Conservation (phyloP, 2,113 vertebrate genomes). For the Promerops cafer region DNA sequence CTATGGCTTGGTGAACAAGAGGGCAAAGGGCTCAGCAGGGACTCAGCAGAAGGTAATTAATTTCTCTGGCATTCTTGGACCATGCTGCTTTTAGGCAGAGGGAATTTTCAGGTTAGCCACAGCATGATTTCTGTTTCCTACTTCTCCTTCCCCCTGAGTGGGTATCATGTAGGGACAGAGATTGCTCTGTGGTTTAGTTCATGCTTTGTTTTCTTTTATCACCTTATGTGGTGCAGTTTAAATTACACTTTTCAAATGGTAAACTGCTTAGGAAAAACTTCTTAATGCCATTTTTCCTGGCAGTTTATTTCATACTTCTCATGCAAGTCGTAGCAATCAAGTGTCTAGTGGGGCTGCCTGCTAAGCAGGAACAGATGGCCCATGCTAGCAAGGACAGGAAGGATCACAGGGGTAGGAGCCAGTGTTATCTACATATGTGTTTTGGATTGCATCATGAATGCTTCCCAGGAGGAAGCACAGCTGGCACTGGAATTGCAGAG, state of each 20-base stretch:
- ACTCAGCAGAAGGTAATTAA: not conserved
- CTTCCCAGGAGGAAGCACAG: not conserved
- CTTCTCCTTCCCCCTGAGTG: not conserved
- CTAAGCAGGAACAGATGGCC: slow-evolving; percentile 34
- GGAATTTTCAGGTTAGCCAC: not conserved
- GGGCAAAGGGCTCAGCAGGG: not conserved
- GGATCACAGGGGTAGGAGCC: not conserved
- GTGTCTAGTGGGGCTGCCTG: not conserved
- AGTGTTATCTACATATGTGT: not conserved
- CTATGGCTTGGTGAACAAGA: not conserved
- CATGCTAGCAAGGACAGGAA: not conserved
- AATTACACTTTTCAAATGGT: not conserved
- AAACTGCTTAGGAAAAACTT: not conserved
- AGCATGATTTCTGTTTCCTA: not conserved
- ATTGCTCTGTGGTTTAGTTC: not conserved
- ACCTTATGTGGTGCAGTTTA: not conserved
- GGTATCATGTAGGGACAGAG: not conserved
- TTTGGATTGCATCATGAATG: not conserved
- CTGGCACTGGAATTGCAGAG: not conserved
- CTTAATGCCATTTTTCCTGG: not conserved
- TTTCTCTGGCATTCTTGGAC: not conserved
- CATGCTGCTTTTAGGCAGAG: not conserved
- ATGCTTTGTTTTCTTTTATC: not conserved
- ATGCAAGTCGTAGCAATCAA: not conserved
- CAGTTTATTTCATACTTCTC: not conserved